Percentiles rank a stretch among this genome's conserved stretches.
Conservation (phyloP, 2,888 invertebrate species). For the Drosophila mulleri region DNA sequence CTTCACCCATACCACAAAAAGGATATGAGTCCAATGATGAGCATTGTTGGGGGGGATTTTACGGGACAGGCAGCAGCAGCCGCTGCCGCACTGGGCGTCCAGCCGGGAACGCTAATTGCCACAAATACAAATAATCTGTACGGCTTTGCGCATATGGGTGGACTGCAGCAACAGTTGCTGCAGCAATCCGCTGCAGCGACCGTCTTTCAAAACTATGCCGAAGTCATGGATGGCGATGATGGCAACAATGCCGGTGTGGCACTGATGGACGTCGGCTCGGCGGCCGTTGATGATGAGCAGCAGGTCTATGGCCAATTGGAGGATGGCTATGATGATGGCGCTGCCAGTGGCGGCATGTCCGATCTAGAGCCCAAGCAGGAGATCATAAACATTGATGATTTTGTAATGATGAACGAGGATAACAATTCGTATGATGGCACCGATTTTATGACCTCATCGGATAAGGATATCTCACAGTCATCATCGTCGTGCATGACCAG, state of each 20-base stretch:
- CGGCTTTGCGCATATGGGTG: slow-evolving; percentile 83
- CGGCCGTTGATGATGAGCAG: slow-evolving; percentile 67
- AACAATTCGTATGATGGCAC: slow-evolving; percentile 84
- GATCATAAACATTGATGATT: slow-evolving; percentile 85
- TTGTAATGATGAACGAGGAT: slow-evolving; percentile 84
- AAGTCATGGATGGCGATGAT: slow-evolving; percentile 76
- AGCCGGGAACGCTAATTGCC: slow-evolving; percentile 80
- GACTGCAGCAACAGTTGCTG: slow-evolving; percentile 84
- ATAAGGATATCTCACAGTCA: slow-evolving; percentile 76
- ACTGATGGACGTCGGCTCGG: slow-evolving; percentile 55
- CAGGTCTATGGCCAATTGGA: slow-evolving; percentile 78
- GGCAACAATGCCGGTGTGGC: slow-evolving; percentile 42
- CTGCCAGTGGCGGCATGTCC: slow-evolving; percentile 67
- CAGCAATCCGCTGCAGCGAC: slow-evolving; percentile 83
- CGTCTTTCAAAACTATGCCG: slow-evolving; percentile 83
- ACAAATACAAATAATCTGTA: slow-evolving; percentile 83
- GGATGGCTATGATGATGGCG: slow-evolving; percentile 76
- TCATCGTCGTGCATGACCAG: slow-evolving; percentile 70
- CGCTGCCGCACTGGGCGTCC: slow-evolving; percentile 81
- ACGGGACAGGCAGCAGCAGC: slow-evolving; percentile 84
- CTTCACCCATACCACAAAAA: slow-evolving; percentile 47
- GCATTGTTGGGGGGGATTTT: slow-evolving; percentile 85
- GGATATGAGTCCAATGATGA: slow-evolving; percentile 86
- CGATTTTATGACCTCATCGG: slow-evolving; percentile 80
- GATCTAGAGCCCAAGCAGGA: slow-evolving; percentile 83